phyloP scores from a whole-genome alignment of 1,140 invertebrate genomes.

The Radopholus similis region DNA sequence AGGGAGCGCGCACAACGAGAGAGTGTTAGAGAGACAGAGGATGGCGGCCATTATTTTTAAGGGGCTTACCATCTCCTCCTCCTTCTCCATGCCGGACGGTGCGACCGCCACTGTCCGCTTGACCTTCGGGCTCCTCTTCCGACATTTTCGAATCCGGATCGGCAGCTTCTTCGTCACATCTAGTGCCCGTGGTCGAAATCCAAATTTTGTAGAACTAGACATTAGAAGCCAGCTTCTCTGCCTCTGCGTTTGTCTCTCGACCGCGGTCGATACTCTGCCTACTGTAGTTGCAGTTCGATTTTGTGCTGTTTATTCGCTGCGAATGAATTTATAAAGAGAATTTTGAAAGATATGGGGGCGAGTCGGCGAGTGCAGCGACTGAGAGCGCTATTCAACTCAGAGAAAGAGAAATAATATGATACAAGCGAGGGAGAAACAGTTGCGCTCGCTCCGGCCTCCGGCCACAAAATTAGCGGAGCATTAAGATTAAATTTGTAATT shows the following conservation, averaged over 20 bases:
- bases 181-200: constrained; percentile 35
- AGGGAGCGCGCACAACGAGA: constrained; percentile 12
- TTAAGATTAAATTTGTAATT: too few relatives aligned
- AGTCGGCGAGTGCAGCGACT: neutral
- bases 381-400: neutral
- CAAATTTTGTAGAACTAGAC: constrained; percentile 23
- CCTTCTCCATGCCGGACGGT: constrained; percentile 46
- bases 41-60: constrained; percentile 25
- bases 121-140: constrained; percentile 27
- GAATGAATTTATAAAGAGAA: constrained; percentile 5
- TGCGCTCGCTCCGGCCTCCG: too few relatives aligned
- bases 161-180: constrained; percentile 38
- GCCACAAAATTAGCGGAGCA: too few relatives aligned
- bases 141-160: constrained; percentile 33
- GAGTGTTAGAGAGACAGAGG: constrained; percentile 26
- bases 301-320: constrained; percentile 11
- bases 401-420: neutral
- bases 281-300: constrained; percentile 24
- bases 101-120: constrained; percentile 34
- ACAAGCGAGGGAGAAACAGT: too few relatives aligned
- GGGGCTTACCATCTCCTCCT: constrained; percentile 38
- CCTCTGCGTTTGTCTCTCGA: constrained; percentile 8
- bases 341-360: neutral
- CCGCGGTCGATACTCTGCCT: constrained; percentile 17
- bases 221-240: constrained; percentile 19